Evolutionary conservation across 2,113 vertebrate species (phyloP).

Genomic region (Leucopsar rothschildi): DNA sequence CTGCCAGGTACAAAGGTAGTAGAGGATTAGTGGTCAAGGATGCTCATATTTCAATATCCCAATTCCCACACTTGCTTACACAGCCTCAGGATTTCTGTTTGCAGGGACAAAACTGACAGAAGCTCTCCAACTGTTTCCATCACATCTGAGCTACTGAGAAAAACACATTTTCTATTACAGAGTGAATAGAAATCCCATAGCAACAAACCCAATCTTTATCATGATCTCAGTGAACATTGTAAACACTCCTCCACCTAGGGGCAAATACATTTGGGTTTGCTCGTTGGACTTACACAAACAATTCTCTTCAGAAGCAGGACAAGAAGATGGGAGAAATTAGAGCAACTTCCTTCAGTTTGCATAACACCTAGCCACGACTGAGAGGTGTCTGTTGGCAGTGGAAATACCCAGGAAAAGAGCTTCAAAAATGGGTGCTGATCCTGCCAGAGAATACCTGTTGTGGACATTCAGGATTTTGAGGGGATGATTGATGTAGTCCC

Average conservation of each 20-base stretch:
- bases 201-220: neutral
- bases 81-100: neutral
- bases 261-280: neutral
- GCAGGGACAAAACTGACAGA: fast-evolving
- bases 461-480: neutral
- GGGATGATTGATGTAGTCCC: neutral
- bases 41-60: neutral
- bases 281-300: neutral
- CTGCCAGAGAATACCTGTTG: neutral
- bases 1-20: neutral
- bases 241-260: neutral
- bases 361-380: neutral
- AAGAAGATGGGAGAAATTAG: neutral
- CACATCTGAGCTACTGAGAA: neutral
- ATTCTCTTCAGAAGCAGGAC: neutral
- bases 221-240: neutral
- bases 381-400: neutral
- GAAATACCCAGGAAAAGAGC: neutral
- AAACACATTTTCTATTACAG: neutral
- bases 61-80: neutral
- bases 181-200: neutral
- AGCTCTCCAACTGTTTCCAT: neutral
- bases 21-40: neutral
- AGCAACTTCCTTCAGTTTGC: neutral
- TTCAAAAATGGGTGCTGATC: neutral